Evolutionary conservation across 2,113 vertebrate species (phyloP), one percentile per base, ranked within the genome.

Genomic region (Falco punctatus): DNA sequence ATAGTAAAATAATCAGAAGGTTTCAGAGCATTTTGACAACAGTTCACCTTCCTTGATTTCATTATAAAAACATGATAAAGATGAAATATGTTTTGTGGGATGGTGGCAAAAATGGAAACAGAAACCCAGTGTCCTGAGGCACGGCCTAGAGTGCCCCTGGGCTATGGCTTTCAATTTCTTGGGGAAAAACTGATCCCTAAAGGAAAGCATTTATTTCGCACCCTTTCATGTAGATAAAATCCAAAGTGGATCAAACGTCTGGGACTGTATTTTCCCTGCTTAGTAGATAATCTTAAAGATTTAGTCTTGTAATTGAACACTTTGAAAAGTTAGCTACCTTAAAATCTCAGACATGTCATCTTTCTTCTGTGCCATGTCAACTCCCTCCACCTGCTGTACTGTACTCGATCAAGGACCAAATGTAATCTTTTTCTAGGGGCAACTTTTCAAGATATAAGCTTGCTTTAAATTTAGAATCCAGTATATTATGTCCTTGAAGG

Each of bases 291-390:
- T 67, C 59, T 52, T 65, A 77, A 35, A 81, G 83, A 51, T 94
- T 91, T 79, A 59, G 62, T 94, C 73, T 85, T 1, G 3, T 89
- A 86, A 91, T 58, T 77, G 72, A 89, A 73, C 64, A 73, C n/a
- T 73, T 55, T 64, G 84, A 83, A 48, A 94, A 95, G 52, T 89
- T 95, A 86, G 28, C 72, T 88, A n/a, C 44, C 23, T 90, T 95
- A 82, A 79, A 85, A 70, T 79, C 44, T 80, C 66, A 80, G 21
- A 27, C 69, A 35, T 3, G 7, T 87, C 2, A 3, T 73, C 59
- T 73, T 13, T 82, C 42, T 81, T 74, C 61, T 17, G 5, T 52
- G 67, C 51, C 5, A 2, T 23, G 30, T 52, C 49, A 87, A 52
- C 42, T 87, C 61, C 70, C 11, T 87, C 38, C 24, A 73, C 38